A percentile compares a stretch with the other conserved stretches of the same genome.
These are phyloP conservation scores for Actias luna DNA, from an alignment of 2,888 invertebrate species.

Conservation along the genomic window DNA sequence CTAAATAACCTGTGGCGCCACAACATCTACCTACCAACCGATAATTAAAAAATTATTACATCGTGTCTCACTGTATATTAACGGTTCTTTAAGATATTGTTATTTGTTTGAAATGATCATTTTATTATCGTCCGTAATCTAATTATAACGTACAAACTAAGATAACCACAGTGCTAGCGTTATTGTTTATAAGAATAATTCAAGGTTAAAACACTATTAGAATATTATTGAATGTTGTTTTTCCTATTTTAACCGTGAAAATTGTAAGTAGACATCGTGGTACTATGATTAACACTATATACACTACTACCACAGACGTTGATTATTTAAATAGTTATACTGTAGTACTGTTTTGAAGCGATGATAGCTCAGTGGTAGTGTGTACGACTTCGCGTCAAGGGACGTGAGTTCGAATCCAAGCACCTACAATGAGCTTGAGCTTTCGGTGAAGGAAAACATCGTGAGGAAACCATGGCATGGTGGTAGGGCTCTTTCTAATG, in stretches of 20 bases:
- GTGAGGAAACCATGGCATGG: too few species aligned
- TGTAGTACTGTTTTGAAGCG: too few species aligned
- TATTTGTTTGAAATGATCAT: not conserved
- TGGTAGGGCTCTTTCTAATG: too few species aligned
- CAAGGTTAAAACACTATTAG: conserved; percentile 30
- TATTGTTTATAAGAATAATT: conserved; percentile 14
- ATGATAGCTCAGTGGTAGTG: too few species aligned
- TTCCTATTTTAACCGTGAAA: conserved; percentile 40
- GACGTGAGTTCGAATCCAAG: too few species aligned
- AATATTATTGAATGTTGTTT: conserved; percentile 36
- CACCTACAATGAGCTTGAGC: too few species aligned
- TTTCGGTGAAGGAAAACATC: too few species aligned
- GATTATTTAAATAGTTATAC: conserved; percentile 26
- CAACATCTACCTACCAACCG: too few species aligned
- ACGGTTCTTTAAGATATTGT: not conserved
- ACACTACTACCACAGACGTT: conserved; percentile 21
- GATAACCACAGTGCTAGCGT: not conserved
- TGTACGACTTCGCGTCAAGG: too few species aligned
- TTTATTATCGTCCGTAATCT: not conserved
- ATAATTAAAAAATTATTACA: not conserved
- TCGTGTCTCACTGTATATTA: not conserved
- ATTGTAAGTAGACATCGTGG: conserved; percentile 26
- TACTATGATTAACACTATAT: conserved; percentile 26
- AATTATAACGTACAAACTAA: not conserved
- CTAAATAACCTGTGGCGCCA: too few species aligned